Conservation (phyloP, 2,113 vertebrate genomes). For the Oreochromis tanganicae region DNA sequence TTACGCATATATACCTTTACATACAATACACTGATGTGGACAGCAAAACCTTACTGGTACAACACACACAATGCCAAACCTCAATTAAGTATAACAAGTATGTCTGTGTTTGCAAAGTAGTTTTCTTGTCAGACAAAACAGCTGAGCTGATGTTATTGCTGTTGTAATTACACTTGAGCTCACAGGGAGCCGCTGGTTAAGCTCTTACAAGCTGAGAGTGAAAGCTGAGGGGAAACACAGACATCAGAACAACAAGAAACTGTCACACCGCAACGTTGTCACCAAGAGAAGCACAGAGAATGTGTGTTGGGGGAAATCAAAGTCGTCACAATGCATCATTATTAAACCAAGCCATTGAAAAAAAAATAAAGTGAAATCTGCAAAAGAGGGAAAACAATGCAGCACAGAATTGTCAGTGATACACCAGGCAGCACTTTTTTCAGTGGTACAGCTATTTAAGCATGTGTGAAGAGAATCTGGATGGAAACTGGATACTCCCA, state of each 20-base stretch:
- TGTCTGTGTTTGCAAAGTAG: slow-evolving; percentile 25
- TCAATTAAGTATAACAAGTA: background rate
- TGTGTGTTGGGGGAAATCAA: slow-evolving; percentile 18
- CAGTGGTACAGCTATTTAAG: background rate
- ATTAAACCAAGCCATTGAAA: slow-evolving; percentile 7
- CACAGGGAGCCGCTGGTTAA: slow-evolving; percentile 47
- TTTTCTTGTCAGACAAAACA: slow-evolving; percentile 55
- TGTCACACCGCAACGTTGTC: slow-evolving; percentile 13
- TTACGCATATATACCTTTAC: background rate
- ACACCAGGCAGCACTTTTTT: background rate
- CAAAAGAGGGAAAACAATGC: background rate
- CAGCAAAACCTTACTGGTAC: background rate
- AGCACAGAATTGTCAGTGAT: background rate
- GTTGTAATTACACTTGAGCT: slow-evolving; percentile 55
- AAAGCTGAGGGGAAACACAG: slow-evolving; percentile 40
- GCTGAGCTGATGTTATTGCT: slow-evolving; percentile 32
- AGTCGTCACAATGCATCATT: slow-evolving; percentile 6
- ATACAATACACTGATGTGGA: background rate
- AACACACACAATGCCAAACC: background rate
- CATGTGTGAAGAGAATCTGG: background rate
- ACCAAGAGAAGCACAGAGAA: background rate
- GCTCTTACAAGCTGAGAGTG: slow-evolving; percentile 37
- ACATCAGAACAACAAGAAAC: slow-evolving; percentile 40
- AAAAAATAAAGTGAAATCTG: background rate
- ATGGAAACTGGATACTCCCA: background rate